phyloP scores from a whole-genome alignment of 2,797 vertebrate species.

The Etheostoma perlongum region DNA sequence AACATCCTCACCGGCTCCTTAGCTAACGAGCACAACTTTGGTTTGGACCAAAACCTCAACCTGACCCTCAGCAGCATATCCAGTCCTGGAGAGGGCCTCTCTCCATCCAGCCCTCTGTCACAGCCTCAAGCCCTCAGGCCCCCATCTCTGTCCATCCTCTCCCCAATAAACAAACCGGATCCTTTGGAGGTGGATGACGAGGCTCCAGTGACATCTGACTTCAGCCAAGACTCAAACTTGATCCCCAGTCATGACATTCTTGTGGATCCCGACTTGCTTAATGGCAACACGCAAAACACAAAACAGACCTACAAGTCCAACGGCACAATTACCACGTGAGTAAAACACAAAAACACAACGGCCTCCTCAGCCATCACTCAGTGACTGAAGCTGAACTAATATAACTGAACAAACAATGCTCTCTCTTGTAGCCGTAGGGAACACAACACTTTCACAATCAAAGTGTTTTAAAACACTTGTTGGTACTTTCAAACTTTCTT shows the following conservation, averaged over 20 bases:
- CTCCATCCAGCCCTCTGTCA: slow-evolving; percentile 25
- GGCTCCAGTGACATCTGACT: slow-evolving; percentile 70
- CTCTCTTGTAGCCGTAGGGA: slow-evolving; percentile 35
- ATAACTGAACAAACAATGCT: slow-evolving; percentile 53
- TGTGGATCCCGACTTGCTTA: slow-evolving; percentile 81
- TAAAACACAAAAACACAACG: slow-evolving; percentile 62
- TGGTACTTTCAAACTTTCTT: slow-evolving; percentile 5
- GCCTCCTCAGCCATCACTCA: slow-evolving; percentile 13
- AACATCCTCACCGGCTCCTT: slow-evolving; percentile 65
- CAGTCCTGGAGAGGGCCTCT: slow-evolving; percentile 27
- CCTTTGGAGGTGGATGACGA: slow-evolving; percentile 74
- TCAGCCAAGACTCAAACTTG: slow-evolving; percentile 71
- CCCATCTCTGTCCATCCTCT: slow-evolving; percentile 71
- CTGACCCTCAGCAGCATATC: slow-evolving; percentile 61
- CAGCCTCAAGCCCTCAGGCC: slow-evolving; percentile 63
- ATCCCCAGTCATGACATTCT: slow-evolving; percentile 52
- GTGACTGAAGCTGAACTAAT: slow-evolving; percentile 23
- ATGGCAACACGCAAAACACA: slow-evolving; percentile 66
- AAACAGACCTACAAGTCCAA: slow-evolving; percentile 76
- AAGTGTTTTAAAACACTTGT: slow-evolving; percentile 38
- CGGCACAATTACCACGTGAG: slow-evolving; percentile 92
- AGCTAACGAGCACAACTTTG: slow-evolving; percentile 42
- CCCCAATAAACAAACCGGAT: slow-evolving; percentile 76
- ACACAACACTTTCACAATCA: slow-evolving; percentile 21
- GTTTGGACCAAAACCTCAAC: slow-evolving; percentile 79